Evolutionary conservation across 1,140 invertebrate species (phyloP).

Genomic region (Micrasema longulum): DNA sequence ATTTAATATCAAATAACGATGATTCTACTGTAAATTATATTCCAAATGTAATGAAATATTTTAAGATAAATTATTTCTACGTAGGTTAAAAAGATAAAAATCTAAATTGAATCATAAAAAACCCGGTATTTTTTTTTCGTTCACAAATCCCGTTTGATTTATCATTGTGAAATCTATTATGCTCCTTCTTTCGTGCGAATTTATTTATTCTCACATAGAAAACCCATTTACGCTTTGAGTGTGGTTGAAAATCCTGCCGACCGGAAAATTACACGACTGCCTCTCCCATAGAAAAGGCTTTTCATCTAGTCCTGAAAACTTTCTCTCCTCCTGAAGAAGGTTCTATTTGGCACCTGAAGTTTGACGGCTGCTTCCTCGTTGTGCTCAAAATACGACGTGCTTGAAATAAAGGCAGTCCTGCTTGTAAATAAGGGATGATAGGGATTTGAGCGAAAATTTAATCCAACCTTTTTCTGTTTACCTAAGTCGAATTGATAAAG

Average conservation of each 20-base stretch:
- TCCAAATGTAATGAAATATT: no score
- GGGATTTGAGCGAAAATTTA: conserved; percentile 14
- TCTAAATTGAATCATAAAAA: no score
- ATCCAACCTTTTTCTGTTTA: conserved; percentile 5
- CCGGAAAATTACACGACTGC: conserved; percentile 35
- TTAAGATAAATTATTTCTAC: no score
- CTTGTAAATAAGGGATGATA: conserved; percentile 10
- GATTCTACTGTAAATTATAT: no score
- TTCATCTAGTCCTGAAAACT: conserved; percentile 20
- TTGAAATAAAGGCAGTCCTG: conserved; percentile 11
- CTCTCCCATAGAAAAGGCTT: conserved; percentile 12
- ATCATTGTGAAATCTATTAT: neutral
- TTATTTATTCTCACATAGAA: neutral
- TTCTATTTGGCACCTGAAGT: conserved; percentile 36
- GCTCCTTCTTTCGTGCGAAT: neutral
- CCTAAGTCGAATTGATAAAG: no score
- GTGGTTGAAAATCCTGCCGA: conserved; percentile 9
- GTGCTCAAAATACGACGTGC: neutral
- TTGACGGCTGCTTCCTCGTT: conserved; percentile 32
- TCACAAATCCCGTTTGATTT: neutral
- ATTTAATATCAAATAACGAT: no score
- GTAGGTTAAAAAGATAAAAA: no score
- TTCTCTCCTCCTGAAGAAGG: conserved; percentile 27
- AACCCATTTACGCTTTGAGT: conserved; percentile 12
- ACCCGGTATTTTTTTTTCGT: no score